These are phyloP conservation scores for Achlya flavicornis DNA, from an alignment of 2,888 invertebrate genomes.

Conservation along the genomic window DNA sequence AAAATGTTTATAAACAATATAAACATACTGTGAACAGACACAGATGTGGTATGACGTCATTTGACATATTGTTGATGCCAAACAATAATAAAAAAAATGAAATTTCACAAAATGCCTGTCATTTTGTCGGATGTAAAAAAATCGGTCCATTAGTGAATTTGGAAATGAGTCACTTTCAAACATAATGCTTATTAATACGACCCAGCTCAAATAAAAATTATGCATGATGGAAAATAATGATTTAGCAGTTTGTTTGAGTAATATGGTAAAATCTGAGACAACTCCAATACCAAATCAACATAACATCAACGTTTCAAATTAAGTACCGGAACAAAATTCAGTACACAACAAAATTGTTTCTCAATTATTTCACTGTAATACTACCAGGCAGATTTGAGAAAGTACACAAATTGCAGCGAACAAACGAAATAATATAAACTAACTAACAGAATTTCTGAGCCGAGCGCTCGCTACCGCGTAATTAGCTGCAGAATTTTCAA, in stretches of 20 bases:
- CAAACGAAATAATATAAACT: constrained; percentile 27
- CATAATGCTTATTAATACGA: neutral
- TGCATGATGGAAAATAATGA: neutral
- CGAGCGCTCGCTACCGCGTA: constrained; percentile 17
- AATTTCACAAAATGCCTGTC: neutral
- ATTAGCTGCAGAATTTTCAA: constrained; percentile 39
- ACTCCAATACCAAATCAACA: neutral
- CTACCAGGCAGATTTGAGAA: constrained; percentile 20
- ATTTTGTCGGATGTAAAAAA: neutral
- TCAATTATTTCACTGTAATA: constrained; percentile 7
- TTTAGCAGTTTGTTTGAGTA: neutral
- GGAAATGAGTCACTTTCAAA: neutral
- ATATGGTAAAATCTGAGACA: no score
- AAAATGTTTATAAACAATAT: constrained; percentile 10
- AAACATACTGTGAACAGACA: neutral
- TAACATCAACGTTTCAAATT: neutral
- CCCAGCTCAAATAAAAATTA: neutral
- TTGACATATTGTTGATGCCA: constrained; percentile 10
- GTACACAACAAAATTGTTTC: neutral
- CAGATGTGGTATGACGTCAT: neutral
- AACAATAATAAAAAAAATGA: neutral
- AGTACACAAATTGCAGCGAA: constrained; percentile 20
- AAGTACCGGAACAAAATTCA: neutral
- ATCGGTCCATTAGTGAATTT: constrained; percentile 1
- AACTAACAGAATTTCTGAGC: constrained; percentile 22